Base-by-base conservation (phyloP, 2,888 invertebrate species). In the Bellardia bayeri region DNA sequence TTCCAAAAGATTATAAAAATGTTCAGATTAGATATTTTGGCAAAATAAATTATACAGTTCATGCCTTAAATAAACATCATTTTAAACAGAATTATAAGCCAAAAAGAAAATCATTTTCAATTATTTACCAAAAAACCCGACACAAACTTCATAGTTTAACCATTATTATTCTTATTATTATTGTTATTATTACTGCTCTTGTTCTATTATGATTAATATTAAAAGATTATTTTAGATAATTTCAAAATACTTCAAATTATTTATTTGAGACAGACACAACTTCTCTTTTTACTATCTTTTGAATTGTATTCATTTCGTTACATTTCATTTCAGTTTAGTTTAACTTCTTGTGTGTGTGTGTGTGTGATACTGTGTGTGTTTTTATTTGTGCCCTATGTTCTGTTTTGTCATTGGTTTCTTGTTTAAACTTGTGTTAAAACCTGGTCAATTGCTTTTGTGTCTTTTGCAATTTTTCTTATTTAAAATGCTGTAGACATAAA, bases 401-500 rank as follows among this genome's bases (percentile, higher is more conserved):
- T 40, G 7, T 6, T 54, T 54, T 40, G 6, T 72, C 0, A 30
- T 42, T 33, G 11, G 4, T 0, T 40, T 37, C 23, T 13, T 16
- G 23, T 9, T 8, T 33, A 42, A 33, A 80, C 49, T 49, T 76
- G 54, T 51, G 64, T 58, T 79, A 33, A 61, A 84, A 80, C 79
- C 79, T 80, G 85, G 74, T 75, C 85, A 85, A 80, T 74, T 75
- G 74, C 80, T 72, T 69, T 66, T 68, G 11, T 78, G 42, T 78
- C 76, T 68, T 74, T 45, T 76, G 54, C 81, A 16, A 84, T 84
- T 82, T 66, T 76, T 82, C 75, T 79, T 82, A 87, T 85, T 85
- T 82, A 82, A 87, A 87, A 87, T 81, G 68, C 87, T 82, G 84
- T 78, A 87, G 87, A 87, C 87, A 87, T 82, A 82, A 85, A 89